These are phyloP conservation scores for Sarcophaga variegata DNA, from an alignment of 2,888 invertebrate genomes.

Conservation along the genomic window DNA sequence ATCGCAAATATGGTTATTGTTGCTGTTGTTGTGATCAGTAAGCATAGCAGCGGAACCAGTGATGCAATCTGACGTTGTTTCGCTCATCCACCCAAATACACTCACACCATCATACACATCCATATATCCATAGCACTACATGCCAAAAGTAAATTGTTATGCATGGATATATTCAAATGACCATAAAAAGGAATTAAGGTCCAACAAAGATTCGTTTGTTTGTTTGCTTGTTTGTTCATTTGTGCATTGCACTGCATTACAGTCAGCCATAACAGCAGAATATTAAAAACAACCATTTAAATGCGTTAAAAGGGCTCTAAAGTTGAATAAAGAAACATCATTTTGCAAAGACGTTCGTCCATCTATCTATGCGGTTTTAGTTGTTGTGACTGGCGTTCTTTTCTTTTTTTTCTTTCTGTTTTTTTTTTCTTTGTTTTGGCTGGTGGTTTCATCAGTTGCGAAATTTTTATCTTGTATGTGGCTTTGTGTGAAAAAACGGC, in stretches of 20 bases:
- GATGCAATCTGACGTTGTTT: slow-evolving; percentile 63
- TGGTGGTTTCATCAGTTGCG: slow-evolving; percentile 50
- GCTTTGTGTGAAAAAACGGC: slow-evolving; percentile 60
- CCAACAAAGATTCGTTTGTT: slow-evolving; percentile 71
- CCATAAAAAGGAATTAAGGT: slow-evolving; percentile 82
- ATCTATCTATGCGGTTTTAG: slow-evolving; percentile 44
- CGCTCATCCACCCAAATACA: slow-evolving; percentile 26
- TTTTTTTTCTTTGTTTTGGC: neutral
- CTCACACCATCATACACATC: neutral
- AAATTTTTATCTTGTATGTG: slow-evolving; percentile 52
- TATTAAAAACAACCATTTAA: slow-evolving; percentile 22
- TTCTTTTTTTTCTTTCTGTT: slow-evolving; percentile 11
- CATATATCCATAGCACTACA: slow-evolving; percentile 1
- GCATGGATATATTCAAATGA: slow-evolving; percentile 81
- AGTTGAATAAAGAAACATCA: neutral
- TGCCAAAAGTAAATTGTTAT: slow-evolving; percentile 74
- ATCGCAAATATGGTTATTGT: slow-evolving; percentile 43
- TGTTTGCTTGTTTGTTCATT: slow-evolving; percentile 71
- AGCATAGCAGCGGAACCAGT: slow-evolving; percentile 68
- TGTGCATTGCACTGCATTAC: slow-evolving; percentile 33
- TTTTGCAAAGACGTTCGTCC: slow-evolving; percentile 12
- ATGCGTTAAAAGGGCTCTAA: slow-evolving; percentile 60
- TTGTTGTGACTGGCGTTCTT: slow-evolving; percentile 3
- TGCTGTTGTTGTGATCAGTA: slow-evolving; percentile 57
- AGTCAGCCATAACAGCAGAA: neutral